Percentiles rank a stretch among this genome's conserved stretches.
Conservation (phyloP, 1,140 invertebrate genomes). For the Holotrichia oblita region DNA sequence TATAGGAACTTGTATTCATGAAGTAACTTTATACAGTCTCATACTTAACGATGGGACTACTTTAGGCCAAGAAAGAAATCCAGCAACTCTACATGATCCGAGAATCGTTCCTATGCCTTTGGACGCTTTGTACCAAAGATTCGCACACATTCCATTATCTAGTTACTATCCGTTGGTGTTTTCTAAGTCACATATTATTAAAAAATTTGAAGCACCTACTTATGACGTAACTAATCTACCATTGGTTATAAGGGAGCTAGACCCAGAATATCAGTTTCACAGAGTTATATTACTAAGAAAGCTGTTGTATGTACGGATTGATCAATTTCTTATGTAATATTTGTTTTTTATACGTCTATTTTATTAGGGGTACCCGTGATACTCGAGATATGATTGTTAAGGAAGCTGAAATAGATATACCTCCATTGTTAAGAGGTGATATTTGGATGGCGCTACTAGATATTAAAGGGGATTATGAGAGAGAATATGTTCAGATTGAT, state of each 20-base stretch:
- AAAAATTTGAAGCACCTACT: conserved; percentile 60
- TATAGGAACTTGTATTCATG: not conserved
- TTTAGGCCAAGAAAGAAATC: conserved; percentile 80
- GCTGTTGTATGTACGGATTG: conserved; percentile 72
- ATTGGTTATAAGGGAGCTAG: conserved; percentile 91
- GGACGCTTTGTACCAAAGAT: conserved; percentile 78
- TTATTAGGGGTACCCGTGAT: conserved; percentile 83
- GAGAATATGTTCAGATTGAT: conserved; percentile 86
- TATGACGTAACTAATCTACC: conserved; percentile 83
- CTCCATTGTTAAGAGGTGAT: conserved; percentile 85
- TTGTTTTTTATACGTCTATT: conserved; percentile 13
- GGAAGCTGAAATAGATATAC: conserved; percentile 91
- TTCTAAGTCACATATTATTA: conserved; percentile 60
- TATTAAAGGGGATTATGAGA: conserved; percentile 81
- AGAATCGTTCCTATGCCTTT: conserved; percentile 85
- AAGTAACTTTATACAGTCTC: conserved; percentile 67
- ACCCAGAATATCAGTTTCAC: conserved; percentile 97
- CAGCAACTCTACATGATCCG: conserved; percentile 81
- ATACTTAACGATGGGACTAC: conserved; percentile 82
- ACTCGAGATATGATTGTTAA: conserved; percentile 80
- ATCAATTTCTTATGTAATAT: conserved; percentile 29
- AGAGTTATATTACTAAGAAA: conserved; percentile 86
- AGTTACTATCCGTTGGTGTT: conserved; percentile 82
- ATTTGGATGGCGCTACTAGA: conserved; percentile 94
- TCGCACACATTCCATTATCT: conserved; percentile 79